phyloP scores from a whole-genome alignment of 1,140 invertebrate genomes.

The Ostrea edulis region DNA sequence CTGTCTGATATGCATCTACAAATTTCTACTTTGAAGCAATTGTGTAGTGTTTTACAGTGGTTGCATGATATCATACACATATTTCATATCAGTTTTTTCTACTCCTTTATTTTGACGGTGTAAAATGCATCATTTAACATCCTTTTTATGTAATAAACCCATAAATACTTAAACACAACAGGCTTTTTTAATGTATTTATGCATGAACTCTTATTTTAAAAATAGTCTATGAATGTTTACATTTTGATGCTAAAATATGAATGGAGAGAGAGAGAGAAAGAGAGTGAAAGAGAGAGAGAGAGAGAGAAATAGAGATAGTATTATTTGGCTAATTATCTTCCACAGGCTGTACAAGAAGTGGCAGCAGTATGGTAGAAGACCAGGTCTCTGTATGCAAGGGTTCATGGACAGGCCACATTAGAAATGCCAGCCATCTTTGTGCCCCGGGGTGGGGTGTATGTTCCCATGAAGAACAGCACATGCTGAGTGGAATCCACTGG shows the following conservation, averaged over 20 bases:
- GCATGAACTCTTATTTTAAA: background rate
- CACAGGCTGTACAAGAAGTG: background rate
- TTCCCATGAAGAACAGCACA: slow-evolving; percentile 65
- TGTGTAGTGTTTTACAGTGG: background rate
- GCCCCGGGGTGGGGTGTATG: slow-evolving; percentile 76
- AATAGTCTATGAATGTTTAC: background rate
- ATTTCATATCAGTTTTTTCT: background rate
- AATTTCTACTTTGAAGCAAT: background rate
- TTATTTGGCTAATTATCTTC: background rate
- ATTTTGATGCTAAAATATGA: background rate
- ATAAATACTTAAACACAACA: background rate
- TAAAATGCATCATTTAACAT: slow-evolving; percentile 24
- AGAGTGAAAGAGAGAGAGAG: background rate
- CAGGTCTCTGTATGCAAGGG: slow-evolving; percentile 71
- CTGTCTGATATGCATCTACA: slow-evolving; percentile 14
- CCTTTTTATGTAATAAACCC: slow-evolving; percentile 5
- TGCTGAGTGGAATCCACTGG: slow-evolving; percentile 73
- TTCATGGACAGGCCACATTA: slow-evolving; percentile 73
- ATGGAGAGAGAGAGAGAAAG: background rate
- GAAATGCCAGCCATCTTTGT: slow-evolving; percentile 70
- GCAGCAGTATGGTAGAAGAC: background rate
- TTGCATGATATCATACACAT: background rate
- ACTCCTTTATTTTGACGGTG: background rate
- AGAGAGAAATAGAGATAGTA: background rate
- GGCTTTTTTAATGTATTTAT: background rate